Conservation (phyloP, 2,113 vertebrate species). For the Camelus dromedarius region DNA sequence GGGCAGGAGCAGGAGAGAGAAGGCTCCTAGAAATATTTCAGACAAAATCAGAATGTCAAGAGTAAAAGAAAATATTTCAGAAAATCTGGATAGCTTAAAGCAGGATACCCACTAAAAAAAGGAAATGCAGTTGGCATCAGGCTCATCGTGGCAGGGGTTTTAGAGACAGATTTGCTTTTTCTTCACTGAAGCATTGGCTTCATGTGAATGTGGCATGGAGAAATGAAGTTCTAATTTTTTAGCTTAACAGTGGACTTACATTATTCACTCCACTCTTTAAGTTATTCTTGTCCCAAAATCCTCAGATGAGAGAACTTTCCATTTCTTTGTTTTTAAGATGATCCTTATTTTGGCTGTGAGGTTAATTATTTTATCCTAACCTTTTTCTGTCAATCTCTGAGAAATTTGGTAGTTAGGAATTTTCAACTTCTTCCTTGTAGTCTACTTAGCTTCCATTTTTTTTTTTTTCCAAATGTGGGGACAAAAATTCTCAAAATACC, state of each 20-base stretch:
- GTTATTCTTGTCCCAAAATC: not conserved
- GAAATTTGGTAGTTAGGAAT: not conserved
- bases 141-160: not conserved
- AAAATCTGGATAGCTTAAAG: not conserved
- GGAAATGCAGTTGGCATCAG: not conserved
- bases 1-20: not conserved
- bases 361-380: not conserved
- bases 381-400: not conserved
- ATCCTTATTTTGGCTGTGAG: not conserved
- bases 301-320: not conserved
- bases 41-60: not conserved
- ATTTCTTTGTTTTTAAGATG: not conserved
- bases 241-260: not conserved
- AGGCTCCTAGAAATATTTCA: not conserved
- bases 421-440: not conserved
- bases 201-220: accelerated
- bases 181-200: not conserved
- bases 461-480: not conserved
- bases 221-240: not conserved
- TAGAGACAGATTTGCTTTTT: conserved; percentile 27
- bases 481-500: not conserved
- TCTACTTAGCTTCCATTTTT: not conserved
- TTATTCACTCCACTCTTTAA: not conserved
- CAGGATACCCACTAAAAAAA: not conserved
- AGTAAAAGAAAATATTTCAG: not conserved